A percentile compares a stretch with the other conserved stretches of the same genome.
These are phyloP conservation scores for Momotus momota DNA, from an alignment of 2,797 vertebrate genomes.

Conservation along the genomic window DNA sequence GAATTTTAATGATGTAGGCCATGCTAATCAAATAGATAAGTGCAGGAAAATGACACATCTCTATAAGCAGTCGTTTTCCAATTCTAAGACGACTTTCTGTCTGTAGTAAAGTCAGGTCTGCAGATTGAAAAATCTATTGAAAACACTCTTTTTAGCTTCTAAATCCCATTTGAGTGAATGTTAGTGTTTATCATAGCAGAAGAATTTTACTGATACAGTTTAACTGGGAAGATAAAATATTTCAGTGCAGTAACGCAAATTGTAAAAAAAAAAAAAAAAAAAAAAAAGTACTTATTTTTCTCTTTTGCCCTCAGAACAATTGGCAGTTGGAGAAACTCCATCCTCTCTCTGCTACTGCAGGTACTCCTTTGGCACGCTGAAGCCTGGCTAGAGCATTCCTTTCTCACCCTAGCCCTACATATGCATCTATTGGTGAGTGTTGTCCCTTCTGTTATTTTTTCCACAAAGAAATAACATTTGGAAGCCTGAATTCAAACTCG, in stretches of 20 bases:
- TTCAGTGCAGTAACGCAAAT: not conserved
- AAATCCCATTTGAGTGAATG: not conserved
- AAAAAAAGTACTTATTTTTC: not conserved
- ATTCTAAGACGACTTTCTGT: not conserved
- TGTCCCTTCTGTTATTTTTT: not conserved
- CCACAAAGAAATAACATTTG: not conserved
- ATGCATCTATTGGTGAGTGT: not conserved
- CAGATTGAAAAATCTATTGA: not conserved
- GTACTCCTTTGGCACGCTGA: not conserved
- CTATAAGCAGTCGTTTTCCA: not conserved
- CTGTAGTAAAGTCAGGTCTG: not conserved
- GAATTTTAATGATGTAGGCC: conserved; percentile 32
- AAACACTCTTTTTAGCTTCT: not conserved
- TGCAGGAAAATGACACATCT: not conserved
- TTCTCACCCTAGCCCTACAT: not conserved
- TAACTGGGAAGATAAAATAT: conserved; percentile 6
- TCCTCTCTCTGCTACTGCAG: rapidly evolving
- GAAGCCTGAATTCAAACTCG: not conserved
- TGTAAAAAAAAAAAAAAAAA: not conserved
- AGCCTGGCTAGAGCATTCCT: not conserved
- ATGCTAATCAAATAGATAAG: conserved; percentile 19
- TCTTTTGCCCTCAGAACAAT: conserved; percentile 11
- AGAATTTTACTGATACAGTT: not conserved
- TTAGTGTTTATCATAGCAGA: conserved; percentile 30
- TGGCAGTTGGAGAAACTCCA: not conserved